A percentile compares a stretch with the other conserved stretches of the same genome.
Evolutionary conservation across 1,140 invertebrate species (phyloP).

Genomic region (Lepeophtheirus salmonis): DNA sequence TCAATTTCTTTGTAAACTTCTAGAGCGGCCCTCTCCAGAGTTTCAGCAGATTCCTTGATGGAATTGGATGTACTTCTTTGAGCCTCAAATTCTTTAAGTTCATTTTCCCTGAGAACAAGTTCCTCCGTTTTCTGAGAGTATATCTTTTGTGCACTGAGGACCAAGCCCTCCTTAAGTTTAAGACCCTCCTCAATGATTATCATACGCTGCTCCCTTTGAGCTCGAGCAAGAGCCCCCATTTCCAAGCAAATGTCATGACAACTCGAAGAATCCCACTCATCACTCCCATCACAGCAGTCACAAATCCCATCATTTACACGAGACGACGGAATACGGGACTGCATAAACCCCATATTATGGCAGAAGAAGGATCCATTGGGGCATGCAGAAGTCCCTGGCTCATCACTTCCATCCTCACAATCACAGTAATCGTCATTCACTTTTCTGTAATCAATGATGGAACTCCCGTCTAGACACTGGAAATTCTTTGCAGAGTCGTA

Average conservation of each 20-base stretch:
- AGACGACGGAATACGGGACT: conserved; percentile 60
- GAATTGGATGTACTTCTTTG: conserved; percentile 49
- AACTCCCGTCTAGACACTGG: conserved; percentile 6
- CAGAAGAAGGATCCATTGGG: conserved; percentile 64
- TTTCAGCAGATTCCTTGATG: conserved; percentile 48
- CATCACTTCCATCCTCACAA: conserved; percentile 87
- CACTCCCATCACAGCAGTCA: conserved; percentile 92
- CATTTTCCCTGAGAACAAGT: conserved; percentile 33
- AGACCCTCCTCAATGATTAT: conserved; percentile 56
- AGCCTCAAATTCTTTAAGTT: conserved; percentile 47
- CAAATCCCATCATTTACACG: conserved; percentile 92
- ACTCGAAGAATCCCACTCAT: conserved; percentile 49
- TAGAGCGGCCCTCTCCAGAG: conserved; percentile 49
- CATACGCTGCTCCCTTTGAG: conserved; percentile 46
- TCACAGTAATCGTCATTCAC: conserved; percentile 98
- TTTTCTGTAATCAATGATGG: not conserved
- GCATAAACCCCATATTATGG: conserved; percentile 62
- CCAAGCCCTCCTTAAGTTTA: conserved; percentile 51
- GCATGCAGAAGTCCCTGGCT: conserved; percentile 88
- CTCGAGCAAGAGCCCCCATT: conserved; percentile 52
- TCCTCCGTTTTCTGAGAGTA: conserved; percentile 49
- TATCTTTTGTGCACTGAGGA: conserved; percentile 44
- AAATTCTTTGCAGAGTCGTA: conserved; percentile 10
- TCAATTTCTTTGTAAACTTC: conserved; percentile 46
- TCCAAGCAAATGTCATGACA: conserved; percentile 65